Percentiles rank a stretch among this genome's conserved stretches.
These are phyloP conservation scores for Malthinus seriepunctatus DNA, from an alignment of 2,888 invertebrate species.

Conservation along the genomic window DNA sequence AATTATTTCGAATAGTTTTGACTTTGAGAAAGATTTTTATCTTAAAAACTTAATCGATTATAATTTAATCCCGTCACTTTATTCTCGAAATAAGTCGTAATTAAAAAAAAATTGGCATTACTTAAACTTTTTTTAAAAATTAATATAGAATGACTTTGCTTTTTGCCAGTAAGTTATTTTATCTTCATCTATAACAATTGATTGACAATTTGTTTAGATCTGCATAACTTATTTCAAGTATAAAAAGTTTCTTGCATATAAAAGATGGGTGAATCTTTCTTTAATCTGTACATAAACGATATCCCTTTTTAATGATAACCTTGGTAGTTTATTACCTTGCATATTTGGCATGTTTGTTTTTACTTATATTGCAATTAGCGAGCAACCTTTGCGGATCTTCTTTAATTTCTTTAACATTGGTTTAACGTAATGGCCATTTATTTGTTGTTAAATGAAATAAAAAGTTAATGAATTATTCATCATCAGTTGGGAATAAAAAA, in stretches of 20 bases:
- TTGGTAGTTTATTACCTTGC: conserved; percentile 4
- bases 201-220: conserved; percentile 1
- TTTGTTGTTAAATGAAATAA: too few relatives aligned
- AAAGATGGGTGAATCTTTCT: conserved; percentile 1
- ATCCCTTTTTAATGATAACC: not conserved
- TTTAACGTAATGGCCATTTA: too few relatives aligned
- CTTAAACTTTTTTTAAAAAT: not conserved
- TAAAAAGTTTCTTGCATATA: not conserved
- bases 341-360: not conserved
- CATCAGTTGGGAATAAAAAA: too few relatives aligned
- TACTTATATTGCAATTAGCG: too few relatives aligned
- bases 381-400: too few relatives aligned
- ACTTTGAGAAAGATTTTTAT: not conserved
- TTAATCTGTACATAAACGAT: not conserved
- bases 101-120: too few relatives aligned
- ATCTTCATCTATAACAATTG: not conserved
- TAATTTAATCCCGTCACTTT: not conserved
- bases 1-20: too few relatives aligned
- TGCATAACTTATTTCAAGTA: not conserved
- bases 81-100: not conserved
- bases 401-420: too few relatives aligned
- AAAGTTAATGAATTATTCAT: too few relatives aligned
- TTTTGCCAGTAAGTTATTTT: not conserved
- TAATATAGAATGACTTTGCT: conserved; percentile 1
- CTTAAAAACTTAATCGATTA: not conserved